Evolutionary conservation across 2,797 vertebrate genomes (phyloP).

Genomic region (Menidia menidia): DNA sequence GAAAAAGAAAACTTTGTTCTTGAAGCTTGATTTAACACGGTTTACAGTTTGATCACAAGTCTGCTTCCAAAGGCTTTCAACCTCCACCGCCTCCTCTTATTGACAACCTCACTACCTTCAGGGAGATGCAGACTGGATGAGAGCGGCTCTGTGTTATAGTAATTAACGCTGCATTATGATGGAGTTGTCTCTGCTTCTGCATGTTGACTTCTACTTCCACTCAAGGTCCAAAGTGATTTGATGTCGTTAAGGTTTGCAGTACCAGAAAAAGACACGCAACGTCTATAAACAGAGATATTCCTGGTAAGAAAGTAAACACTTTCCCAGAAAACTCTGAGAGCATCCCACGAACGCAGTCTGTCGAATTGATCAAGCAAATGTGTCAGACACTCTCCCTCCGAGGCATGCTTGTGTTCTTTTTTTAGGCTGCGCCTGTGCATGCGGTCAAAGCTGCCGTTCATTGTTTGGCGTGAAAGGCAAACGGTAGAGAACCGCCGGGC

Average conservation of each 20-base stretch:
- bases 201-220: conserved; percentile 22
- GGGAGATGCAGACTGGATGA: conserved; percentile 27
- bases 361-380: conserved; percentile 45
- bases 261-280: conserved; percentile 34
- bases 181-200: conserved; percentile 1
- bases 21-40: conserved; percentile 1
- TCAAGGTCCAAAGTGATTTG: conserved; percentile 26
- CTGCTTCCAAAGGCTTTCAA: conserved; percentile 14
- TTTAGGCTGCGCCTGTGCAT: conserved; percentile 19
- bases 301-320: conserved; percentile 48
- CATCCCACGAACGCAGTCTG: conserved; percentile 16
- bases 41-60: conserved; percentile 11
- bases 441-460: conserved; percentile 28
- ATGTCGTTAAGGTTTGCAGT: conserved; percentile 17
- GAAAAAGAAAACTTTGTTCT: neutral
- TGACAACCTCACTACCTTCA: conserved; percentile 31
- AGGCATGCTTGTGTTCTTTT: conserved; percentile 24
- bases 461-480: conserved; percentile 53
- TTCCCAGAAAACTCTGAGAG: conserved; percentile 33
- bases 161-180: conserved; percentile 50
- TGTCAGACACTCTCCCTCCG: conserved; percentile 16
- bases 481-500: conserved; percentile 26
- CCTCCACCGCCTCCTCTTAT: conserved; percentile 24
- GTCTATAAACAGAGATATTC: conserved; percentile 20
- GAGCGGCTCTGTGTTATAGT: conserved; percentile 45